These are phyloP conservation scores for Arion vulgaris DNA, from an alignment of 1,140 invertebrate genomes.

Conservation along the genomic window DNA sequence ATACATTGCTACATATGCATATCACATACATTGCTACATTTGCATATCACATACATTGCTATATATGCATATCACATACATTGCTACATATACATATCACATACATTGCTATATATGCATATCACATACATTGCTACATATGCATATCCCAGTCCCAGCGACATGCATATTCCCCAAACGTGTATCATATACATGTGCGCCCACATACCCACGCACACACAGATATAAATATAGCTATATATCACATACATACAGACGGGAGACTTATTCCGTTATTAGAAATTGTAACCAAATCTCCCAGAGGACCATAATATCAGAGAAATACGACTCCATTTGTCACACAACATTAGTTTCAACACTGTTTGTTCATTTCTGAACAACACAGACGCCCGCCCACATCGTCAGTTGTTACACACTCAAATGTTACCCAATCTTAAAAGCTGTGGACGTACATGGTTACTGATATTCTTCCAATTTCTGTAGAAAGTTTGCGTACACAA, in stretches of 20 bases:
- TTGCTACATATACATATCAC: too few species aligned
- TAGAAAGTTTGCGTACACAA: too few species aligned
- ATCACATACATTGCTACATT: too few species aligned
- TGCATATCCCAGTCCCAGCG: too few species aligned
- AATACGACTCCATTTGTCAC: constrained; percentile 1
- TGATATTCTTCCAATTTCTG: neutral
- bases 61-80: too few species aligned
- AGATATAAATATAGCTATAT: neutral
- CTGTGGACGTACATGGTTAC: neutral
- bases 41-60: too few species aligned
- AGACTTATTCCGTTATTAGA: neutral
- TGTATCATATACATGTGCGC: neutral
- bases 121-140: too few species aligned
- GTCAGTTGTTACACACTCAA: neutral
- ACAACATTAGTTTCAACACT: neutral
- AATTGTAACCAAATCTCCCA: neutral
- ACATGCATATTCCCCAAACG: too few species aligned
- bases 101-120: too few species aligned
- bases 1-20: too few species aligned
- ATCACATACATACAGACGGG: neutral
- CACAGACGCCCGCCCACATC: neutral
- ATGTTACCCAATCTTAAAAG: neutral
- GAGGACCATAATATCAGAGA: neutral
- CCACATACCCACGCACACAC: neutral
- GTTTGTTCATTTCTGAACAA: neutral